Conservation (phyloP, 2,888 invertebrate species). For the Melitaea athalia region DNA sequence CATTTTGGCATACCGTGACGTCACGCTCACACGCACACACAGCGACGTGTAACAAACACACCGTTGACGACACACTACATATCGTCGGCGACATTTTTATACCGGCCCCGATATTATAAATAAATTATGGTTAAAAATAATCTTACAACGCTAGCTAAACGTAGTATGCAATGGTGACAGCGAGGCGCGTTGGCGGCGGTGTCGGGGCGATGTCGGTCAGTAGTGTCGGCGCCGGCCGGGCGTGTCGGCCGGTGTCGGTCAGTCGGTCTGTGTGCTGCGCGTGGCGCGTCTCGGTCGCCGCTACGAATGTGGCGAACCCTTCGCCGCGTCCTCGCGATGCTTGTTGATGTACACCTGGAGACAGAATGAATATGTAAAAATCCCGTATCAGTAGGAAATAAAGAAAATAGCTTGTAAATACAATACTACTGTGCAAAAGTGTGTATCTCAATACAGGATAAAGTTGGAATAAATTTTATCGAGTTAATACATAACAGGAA, state of each 20-base stretch:
- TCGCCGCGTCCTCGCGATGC: conserved; percentile 64
- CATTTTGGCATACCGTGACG: conserved; percentile 9
- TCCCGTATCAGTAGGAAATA: no score
- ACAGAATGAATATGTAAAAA: no score
- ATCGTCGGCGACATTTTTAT: not conserved
- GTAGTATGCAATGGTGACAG: not conserved
- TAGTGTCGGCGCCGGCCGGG: not conserved
- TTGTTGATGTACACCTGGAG: conserved; percentile 76
- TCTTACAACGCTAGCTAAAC: not conserved
- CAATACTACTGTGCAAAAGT: no score
- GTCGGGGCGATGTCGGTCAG: not conserved
- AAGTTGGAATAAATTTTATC: no score
- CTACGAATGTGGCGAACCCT: conserved; percentile 57
- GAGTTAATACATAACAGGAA: no score
- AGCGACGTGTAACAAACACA: not conserved
- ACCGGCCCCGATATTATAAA: not conserved
- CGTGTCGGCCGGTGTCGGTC: conserved; percentile 21
- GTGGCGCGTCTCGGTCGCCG: conserved; percentile 55
- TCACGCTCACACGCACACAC: not conserved
- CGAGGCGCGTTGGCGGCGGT: not conserved
- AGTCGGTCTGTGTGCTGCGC: conserved; percentile 70
- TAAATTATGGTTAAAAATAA: not conserved
- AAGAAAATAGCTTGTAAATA: no score
- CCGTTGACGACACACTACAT: not conserved
- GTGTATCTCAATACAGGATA: no score